A percentile compares a stretch with the other conserved stretches of the same genome.
These are phyloP conservation scores for Eonycteris spelaea DNA, from an alignment of 2,113 vertebrate species.

Conservation along the genomic window DNA sequence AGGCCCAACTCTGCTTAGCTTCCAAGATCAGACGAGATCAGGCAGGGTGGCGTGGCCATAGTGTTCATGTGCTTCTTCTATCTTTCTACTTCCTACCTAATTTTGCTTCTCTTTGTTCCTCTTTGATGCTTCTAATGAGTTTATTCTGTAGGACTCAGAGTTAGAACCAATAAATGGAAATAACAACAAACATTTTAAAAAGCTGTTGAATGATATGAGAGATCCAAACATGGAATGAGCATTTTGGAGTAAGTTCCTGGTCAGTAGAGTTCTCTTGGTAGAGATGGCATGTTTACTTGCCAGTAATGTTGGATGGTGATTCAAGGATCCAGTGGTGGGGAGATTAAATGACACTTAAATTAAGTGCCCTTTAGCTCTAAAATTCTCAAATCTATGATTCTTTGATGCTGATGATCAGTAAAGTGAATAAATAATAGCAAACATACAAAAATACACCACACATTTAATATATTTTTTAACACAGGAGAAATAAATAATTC, in stretches of 20 bases:
- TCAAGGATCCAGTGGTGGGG: neutral
- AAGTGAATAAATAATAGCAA: neutral
- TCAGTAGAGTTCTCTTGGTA: neutral
- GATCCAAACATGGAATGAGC: neutral
- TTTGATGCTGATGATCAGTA: neutral
- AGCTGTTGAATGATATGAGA: neutral
- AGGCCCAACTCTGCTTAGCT: no score
- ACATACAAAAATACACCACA: neutral
- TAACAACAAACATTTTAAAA: neutral
- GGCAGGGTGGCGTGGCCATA: no score
- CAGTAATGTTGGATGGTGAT: neutral
- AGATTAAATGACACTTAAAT: neutral
- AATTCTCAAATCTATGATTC: neutral
- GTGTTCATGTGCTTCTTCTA: neutral
- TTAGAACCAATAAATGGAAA: neutral
- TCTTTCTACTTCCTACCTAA: neutral
- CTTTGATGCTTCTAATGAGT: neutral
- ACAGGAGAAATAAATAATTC: constrained; percentile 9
- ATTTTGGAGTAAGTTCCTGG: neutral
- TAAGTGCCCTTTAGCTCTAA: neutral
- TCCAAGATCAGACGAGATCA: no score
- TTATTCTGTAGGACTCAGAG: neutral
- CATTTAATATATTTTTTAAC: neutral
- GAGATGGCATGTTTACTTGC: neutral
- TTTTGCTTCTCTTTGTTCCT: constrained; percentile 4